Evolutionary conservation across 2,797 vertebrate species (phyloP), one percentile per base, ranked within the genome.

Genomic region (Ctenochaetus hawaiiensis): DNA sequence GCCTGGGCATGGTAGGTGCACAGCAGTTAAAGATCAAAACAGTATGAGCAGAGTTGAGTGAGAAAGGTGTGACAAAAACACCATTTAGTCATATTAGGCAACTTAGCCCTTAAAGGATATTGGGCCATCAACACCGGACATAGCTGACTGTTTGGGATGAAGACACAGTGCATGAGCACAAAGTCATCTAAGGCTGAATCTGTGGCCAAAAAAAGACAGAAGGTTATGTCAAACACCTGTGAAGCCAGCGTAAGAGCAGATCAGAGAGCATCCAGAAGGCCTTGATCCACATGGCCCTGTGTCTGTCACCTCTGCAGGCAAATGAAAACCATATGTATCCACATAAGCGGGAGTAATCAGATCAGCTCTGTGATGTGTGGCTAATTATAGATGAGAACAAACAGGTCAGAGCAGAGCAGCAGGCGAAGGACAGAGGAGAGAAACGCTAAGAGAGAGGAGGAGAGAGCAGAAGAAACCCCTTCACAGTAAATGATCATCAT

Each of bases 111-210:
- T 78, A 95, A 98, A 99, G 98, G 98, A 99, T 99, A 99, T 97
- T 99, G 98, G 67, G 96, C 96, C 94, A 97, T 96, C 78, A 99
- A 90, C 75, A 95, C 96, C 14, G 97, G 95, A 89, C 97, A 99
- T 62, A 99, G 96, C 83, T 98, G 96, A 87, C 76, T 93, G 93
- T 97, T 98, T 85, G 97, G 97, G 89, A 99, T 98, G 95, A 99
- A 99, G 89, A 99, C 96, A 89, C 97, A 97, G 94, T 99, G 98
- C 96, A 96, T 97, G 93, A 99, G 96, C 82, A 98, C 92, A 93
- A 99, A 99, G 93, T 99, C 98, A 80, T 97, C 96, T 93, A 99
- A 88, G 72, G 96, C 92, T 10, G 96, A 94, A 91, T 99, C 98
- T 99, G 95, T 66, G 86, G 78, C 18, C 60, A 5, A 78, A 53